Conservation (phyloP, 2,797 vertebrate genomes). For the Iguana delicatissima region DNA sequence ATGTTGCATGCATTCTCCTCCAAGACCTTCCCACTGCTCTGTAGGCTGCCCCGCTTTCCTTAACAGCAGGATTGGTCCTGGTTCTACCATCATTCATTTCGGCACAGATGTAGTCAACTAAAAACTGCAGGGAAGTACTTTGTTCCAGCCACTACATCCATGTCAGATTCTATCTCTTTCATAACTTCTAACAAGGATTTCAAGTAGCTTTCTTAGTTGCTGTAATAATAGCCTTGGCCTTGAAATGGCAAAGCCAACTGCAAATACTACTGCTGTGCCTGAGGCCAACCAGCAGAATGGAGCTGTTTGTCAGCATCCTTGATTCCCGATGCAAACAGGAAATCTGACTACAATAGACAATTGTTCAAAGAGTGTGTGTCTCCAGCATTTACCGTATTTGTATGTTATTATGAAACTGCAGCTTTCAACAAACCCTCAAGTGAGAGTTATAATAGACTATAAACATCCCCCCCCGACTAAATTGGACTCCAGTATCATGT, state of each 20-base stretch:
- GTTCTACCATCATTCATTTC: not conserved
- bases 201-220: not conserved
- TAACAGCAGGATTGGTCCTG: not conserved
- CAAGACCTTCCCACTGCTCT: no score
- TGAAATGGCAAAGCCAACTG: not conserved
- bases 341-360: constrained; percentile 28
- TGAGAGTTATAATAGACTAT: not conserved
- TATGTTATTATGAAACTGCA: constrained; percentile 13
- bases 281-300: not conserved
- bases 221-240: not conserved
- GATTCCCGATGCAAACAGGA: constrained; percentile 35
- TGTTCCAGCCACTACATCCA: not conserved
- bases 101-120: not conserved
- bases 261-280: not conserved
- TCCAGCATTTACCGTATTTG: constrained; percentile 12
- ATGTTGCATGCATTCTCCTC: no score
- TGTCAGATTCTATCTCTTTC: not conserved
- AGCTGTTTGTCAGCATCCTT: constrained; percentile 2
- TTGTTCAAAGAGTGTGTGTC: constrained; percentile 10
- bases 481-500: not conserved
- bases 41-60: not conserved
- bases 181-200: not conserved
- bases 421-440: constrained; percentile 25
- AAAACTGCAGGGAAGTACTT: not conserved
- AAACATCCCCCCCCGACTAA: not conserved